These are phyloP conservation scores for Etheostoma nigrum DNA, from an alignment of 2,797 vertebrate species.

Conservation along the genomic window DNA sequence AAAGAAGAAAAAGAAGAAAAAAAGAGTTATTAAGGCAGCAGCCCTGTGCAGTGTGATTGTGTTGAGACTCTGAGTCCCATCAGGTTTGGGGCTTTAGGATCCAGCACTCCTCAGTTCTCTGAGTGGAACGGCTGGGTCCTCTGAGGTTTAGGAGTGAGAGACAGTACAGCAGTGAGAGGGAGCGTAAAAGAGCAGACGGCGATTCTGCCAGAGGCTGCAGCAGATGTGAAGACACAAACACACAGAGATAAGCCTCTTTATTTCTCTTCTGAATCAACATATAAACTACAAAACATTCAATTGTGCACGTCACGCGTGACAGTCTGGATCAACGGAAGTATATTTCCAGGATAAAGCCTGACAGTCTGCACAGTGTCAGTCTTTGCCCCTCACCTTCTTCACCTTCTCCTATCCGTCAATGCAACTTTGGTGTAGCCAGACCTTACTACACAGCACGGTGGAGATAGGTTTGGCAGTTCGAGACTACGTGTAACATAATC, in stretches of 20 bases:
- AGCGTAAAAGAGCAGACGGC: slow-evolving; percentile 10
- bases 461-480: no score
- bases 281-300: no score
- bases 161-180: background rate
- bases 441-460: no score
- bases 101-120: slow-evolving; percentile 29
- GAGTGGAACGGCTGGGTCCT: slow-evolving; percentile 41
- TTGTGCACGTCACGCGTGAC: no score
- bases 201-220: slow-evolving; percentile 15
- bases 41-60: slow-evolving; percentile 48
- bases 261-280: slow-evolving; percentile 5
- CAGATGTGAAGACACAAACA: slow-evolving; percentile 33
- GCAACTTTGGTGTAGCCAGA: no score
- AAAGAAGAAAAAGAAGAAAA: background rate
- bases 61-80: slow-evolving; percentile 57
- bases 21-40: slow-evolving; percentile 39
- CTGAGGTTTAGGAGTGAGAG: slow-evolving; percentile 40
- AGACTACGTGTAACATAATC: slow-evolving; percentile 16
- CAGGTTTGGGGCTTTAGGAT: slow-evolving; percentile 55
- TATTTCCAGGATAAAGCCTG: no score
- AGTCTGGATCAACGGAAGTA: no score
- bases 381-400: no score
- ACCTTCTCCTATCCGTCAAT: no score
- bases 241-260: slow-evolving; percentile 13
- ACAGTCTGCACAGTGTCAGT: no score